Evolutionary conservation across 2,888 invertebrate genomes (phyloP).

Genomic region (Drosophila crucigera): DNA sequence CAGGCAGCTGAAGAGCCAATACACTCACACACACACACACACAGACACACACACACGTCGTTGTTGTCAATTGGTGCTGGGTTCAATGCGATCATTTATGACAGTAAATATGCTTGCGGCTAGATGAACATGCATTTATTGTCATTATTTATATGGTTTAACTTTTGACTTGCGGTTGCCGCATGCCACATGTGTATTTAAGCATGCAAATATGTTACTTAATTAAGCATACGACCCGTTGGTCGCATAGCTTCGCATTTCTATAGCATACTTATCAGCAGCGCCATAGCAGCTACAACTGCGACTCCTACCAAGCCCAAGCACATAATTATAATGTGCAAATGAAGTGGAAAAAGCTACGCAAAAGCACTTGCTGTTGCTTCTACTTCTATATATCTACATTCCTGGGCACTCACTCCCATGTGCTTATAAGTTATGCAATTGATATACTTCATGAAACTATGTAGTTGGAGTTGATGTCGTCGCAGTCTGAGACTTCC

Average conservation of each 20-base stretch:
- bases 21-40: not conserved
- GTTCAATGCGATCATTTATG: conserved; percentile 55
- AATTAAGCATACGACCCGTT: conserved; percentile 61
- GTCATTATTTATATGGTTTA: conserved; percentile 43
- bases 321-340: conserved; percentile 70
- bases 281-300: conserved; percentile 12
- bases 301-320: not conserved
- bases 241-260: conserved; percentile 10
- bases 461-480: conserved; percentile 22
- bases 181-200: conserved; percentile 17
- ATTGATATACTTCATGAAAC: conserved; percentile 62
- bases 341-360: conserved; percentile 80
- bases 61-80: conserved; percentile 11
- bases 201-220: conserved; percentile 30
- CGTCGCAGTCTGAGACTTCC: conserved; percentile 31
- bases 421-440: conserved; percentile 62
- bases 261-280: conserved; percentile 40
- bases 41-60: not conserved
- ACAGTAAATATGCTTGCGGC: conserved; percentile 54
- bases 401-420: not conserved
- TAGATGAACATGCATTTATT: conserved; percentile 61
- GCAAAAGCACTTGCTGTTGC: conserved; percentile 16
- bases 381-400: not conserved
- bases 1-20: conserved; percentile 48
- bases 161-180: conserved; percentile 30